These are phyloP conservation scores for Urocolius indicus DNA, from an alignment of 2,113 vertebrate species.

Conservation along the genomic window DNA sequence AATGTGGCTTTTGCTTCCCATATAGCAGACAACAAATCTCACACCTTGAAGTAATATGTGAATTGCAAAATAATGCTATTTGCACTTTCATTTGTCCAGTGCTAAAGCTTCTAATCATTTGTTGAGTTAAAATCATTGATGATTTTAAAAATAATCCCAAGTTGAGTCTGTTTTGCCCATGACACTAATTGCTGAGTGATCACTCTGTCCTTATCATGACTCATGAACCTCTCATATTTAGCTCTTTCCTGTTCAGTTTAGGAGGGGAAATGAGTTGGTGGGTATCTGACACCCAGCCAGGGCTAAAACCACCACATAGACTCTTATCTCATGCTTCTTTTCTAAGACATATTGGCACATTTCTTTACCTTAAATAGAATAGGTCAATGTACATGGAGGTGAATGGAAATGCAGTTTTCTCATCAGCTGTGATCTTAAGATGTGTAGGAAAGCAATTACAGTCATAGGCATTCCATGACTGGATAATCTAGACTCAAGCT, in stretches of 20 bases:
- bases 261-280: too few species aligned
- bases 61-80: neutral
- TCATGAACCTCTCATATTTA: too few species aligned
- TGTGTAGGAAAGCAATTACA: neutral
- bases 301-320: too few species aligned
- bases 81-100: neutral
- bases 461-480: neutral
- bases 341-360: neutral
- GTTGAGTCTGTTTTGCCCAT: too few species aligned
- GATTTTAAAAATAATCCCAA: neutral
- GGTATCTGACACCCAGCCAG: too few species aligned
- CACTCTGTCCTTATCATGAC: too few species aligned
- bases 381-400: neutral
- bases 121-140: neutral
- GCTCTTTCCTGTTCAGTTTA: too few species aligned
- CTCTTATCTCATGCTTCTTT: neutral
- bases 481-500: neutral
- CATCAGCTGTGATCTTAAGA: neutral
- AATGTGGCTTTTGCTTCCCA: neutral
- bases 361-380: neutral
- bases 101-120: neutral
- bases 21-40: neutral
- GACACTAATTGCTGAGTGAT: too few species aligned
- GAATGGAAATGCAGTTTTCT: neutral
- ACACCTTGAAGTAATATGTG: fast-evolving